These are phyloP conservation scores for Wasmannia auropunctata DNA, from an alignment of 1,140 invertebrate genomes.

Conservation along the genomic window DNA sequence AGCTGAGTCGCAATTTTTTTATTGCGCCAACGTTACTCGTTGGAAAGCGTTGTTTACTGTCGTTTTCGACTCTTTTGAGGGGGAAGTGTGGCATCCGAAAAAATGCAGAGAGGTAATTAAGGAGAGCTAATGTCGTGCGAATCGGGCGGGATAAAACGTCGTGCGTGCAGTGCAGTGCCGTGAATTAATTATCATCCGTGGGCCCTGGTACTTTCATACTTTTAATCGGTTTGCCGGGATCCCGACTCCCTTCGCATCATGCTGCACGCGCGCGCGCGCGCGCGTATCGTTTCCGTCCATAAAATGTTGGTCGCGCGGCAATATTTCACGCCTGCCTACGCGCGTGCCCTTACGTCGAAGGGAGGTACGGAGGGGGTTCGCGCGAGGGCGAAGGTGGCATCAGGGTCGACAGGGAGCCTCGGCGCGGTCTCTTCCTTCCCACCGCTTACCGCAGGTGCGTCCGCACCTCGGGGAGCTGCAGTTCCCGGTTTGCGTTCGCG, in stretches of 20 bases:
- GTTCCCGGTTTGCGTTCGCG: slow-evolving; percentile 57
- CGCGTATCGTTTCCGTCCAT: slow-evolving; percentile 66
- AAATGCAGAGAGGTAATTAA: slow-evolving; percentile 46
- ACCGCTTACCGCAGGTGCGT: slow-evolving; percentile 75
- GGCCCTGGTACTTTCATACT: slow-evolving; percentile 58
- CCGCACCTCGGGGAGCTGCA: slow-evolving; percentile 48
- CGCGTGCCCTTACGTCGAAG: slow-evolving; percentile 67
- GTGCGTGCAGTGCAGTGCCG: slow-evolving; percentile 60
- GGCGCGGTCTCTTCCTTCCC: neutral
- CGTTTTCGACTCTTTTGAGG: neutral
- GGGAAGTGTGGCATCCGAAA: neutral
- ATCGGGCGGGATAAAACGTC: slow-evolving; percentile 67
- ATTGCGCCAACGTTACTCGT: neutral
- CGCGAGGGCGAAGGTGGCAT: slow-evolving; percentile 15
- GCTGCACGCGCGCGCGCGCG: neutral
- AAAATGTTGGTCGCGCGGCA: slow-evolving; percentile 71
- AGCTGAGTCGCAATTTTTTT: neutral
- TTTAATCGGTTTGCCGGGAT: slow-evolving; percentile 67
- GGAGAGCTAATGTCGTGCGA: slow-evolving; percentile 44
- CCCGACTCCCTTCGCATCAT: slow-evolving; percentile 58
- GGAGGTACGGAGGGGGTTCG: neutral
- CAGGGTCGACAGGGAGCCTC: slow-evolving; percentile 1
- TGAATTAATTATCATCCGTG: slow-evolving; percentile 78
- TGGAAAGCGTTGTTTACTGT: neutral
- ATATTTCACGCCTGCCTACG: slow-evolving; percentile 80